Base-by-base conservation (phyloP, 2,888 invertebrate genomes). In the Exephanes ischioxanthus region DNA sequence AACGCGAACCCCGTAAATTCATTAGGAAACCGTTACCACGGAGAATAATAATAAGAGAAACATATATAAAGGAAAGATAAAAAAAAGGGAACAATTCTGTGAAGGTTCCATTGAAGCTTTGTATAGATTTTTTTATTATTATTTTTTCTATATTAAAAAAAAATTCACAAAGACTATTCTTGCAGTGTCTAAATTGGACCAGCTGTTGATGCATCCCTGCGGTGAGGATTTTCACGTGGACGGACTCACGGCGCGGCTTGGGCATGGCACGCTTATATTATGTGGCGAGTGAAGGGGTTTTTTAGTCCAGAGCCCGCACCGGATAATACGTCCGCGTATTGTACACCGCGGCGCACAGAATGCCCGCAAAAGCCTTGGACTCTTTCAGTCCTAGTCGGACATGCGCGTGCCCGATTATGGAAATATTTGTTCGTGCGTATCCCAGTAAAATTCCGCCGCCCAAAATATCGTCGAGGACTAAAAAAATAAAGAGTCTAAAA, bases 171-270 rank as follows among this genome's bases (percentile, higher is more conserved):
- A 73, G 37, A 51, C 45, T 48, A 77, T 77, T 83, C 78, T 67
- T 55, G n/a, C 26, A 53, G 75, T 79, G 83, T 83, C 81, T 80
- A 86, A 86, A 87, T 86, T 88, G 87, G 55, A 7, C 85, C 88
- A 86, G 85, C 85, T 86, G 88, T 86, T 66, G 72, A 19, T 63
- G 70, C 66, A 75, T 55, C 79, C 79, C 79, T 45, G 76, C 37
- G 70, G 76, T 37, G 76, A 80, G 63, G 53, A 80, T 55, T 73
- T 72, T 48, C 61, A 48, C 30, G 63, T 30, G 37, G 7, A 33
- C 6, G 33, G 6, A 33, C 33, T 33, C 33, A 33, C 5, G 33
- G 61, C 41, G 9, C 58, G 41, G 41, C 26, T 45, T 41, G n/a
- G 63, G 68, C 33, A 26, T 41, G 53, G 45, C 61, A 16, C 63